phyloP scores from a whole-genome alignment of 1,140 invertebrate genomes.

The Drosophila dunni region DNA sequence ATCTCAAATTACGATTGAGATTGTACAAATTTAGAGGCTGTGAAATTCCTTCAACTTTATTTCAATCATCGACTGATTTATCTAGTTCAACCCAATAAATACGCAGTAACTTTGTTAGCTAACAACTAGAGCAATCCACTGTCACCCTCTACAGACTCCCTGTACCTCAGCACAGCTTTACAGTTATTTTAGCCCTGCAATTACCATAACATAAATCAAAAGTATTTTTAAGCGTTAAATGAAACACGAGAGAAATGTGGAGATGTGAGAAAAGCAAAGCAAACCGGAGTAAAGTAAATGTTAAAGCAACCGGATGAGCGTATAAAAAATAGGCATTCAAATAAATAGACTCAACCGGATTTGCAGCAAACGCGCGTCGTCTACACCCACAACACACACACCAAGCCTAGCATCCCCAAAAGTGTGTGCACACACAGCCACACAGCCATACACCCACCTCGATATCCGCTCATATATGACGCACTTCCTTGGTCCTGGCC shows the following conservation, averaged over 20 bases:
- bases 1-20: no score
- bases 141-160: neutral
- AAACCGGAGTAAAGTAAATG: constrained; percentile 36
- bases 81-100: constrained; percentile 6
- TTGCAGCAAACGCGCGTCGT: constrained; percentile 59
- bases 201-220: constrained; percentile 75
- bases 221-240: constrained; percentile 36
- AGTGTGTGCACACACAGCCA: constrained; percentile 14
- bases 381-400: constrained; percentile 48
- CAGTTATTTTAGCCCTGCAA: constrained; percentile 32
- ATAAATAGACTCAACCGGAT: constrained; percentile 79
- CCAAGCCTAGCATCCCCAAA: constrained; percentile 22
- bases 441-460: constrained; percentile 47
- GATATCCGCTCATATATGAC: constrained; percentile 59
- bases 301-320: constrained; percentile 66
- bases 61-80: neutral
- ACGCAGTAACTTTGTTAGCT: constrained; percentile 9
- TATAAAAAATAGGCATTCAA: constrained; percentile 79
- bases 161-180: neutral
- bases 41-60: neutral
- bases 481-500: constrained; percentile 56
- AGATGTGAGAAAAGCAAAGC: constrained; percentile 17
- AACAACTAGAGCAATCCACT: constrained; percentile 3
- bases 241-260: constrained; percentile 1
- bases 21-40: no score